phyloP scores from a whole-genome alignment of 2,797 vertebrate species.

The Paratrypauchen microcephalus region DNA sequence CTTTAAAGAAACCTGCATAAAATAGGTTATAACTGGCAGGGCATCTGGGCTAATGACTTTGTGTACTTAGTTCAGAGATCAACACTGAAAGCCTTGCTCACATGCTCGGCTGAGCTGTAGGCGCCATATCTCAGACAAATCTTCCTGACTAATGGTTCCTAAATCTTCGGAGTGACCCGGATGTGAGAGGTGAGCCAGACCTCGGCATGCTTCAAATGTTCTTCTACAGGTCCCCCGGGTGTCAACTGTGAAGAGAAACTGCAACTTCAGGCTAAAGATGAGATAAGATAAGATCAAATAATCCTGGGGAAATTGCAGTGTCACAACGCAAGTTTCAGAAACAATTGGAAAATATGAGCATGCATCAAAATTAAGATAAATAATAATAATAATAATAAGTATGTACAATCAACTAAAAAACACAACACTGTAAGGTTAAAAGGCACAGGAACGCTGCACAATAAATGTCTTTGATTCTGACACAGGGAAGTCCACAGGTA shows the following conservation, averaged over 20 bases:
- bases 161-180: slow-evolving; percentile 41
- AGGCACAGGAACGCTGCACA: too few species aligned
- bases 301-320: too few species aligned
- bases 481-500: neutral
- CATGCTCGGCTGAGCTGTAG: neutral
- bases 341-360: too few species aligned
- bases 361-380: too few species aligned
- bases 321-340: too few species aligned
- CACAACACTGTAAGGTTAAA: too few species aligned
- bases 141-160: slow-evolving; percentile 48
- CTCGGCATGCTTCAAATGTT: slow-evolving; percentile 34
- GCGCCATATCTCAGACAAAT: slow-evolving; percentile 28
- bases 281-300: too few species aligned
- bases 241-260: neutral
- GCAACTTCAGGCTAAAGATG: neutral
- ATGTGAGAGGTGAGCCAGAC: slow-evolving; percentile 27
- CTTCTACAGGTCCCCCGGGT: neutral
- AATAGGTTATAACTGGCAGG: too few species aligned
- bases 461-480: too few species aligned
- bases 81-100: neutral
- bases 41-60: neutral
- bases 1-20: too few species aligned
- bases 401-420: too few species aligned
- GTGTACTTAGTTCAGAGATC: neutral
- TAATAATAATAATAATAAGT: too few species aligned